Percentiles rank a stretch among this genome's conserved stretches.
Evolutionary conservation across 2,113 vertebrate species (phyloP).

Genomic region (Rhea americana): DNA sequence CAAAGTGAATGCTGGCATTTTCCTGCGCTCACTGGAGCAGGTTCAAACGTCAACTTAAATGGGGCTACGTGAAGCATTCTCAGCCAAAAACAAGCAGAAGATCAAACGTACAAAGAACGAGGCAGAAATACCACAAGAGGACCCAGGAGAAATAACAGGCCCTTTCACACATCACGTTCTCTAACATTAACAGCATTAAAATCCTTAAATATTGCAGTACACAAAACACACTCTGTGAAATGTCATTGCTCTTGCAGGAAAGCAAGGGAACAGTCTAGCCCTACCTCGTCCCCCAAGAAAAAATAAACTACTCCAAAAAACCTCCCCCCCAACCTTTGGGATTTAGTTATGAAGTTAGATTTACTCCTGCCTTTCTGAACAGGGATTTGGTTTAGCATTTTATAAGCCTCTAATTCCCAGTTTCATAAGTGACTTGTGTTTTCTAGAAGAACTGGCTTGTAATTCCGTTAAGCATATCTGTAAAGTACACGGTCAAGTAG

Average conservation of each 20-base stretch:
- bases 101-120: background rate
- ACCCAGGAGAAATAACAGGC: background rate
- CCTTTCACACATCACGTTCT: background rate
- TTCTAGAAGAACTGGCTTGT: conserved; percentile 11
- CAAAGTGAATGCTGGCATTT: background rate
- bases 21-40: background rate
- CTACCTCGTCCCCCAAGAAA: background rate
- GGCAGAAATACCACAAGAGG: background rate
- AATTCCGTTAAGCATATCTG: background rate
- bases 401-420: conserved; percentile 10
- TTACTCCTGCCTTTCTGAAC: background rate
- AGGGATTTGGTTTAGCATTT: background rate
- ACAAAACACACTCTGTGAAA: background rate
- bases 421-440: conserved; percentile 26
- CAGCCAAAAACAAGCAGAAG: background rate
- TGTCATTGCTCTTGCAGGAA: background rate
- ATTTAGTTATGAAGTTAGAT: conserved; percentile 15
- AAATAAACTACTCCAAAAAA: background rate
- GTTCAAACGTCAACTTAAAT: background rate
- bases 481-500: background rate
- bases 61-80: background rate
- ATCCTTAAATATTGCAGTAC: background rate
- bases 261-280: background rate
- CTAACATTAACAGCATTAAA: background rate
- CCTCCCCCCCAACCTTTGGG: background rate